Percentiles rank a stretch among this genome's conserved stretches.
Evolutionary conservation across 2,797 vertebrate species (phyloP).

Genomic region (Enteromius paludinosus): DNA sequence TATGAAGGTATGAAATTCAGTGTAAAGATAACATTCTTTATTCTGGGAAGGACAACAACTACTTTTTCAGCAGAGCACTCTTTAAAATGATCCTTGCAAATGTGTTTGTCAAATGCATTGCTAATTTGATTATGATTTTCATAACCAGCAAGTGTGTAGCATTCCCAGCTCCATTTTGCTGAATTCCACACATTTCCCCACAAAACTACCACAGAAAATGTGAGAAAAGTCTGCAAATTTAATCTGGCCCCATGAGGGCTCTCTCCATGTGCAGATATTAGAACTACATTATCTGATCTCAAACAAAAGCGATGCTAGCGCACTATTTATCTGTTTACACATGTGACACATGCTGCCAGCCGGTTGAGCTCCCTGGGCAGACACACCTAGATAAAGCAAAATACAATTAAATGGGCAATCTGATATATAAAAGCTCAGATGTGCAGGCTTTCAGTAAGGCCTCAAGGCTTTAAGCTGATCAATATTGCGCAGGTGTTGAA

Average conservation of each 20-base stretch:
- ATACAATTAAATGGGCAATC: constrained; percentile 6
- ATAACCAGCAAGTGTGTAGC: not conserved
- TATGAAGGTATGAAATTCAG: not conserved
- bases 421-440: constrained; percentile 7
- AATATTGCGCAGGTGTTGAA: constrained; percentile 24
- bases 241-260: not conserved
- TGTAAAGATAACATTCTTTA: not conserved
- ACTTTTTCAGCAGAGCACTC: not conserved
- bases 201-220: not conserved
- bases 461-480: constrained; percentile 17
- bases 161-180: not conserved
- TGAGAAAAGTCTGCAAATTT: not conserved
- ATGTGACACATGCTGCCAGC: constrained; percentile 16
- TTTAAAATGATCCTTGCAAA: not conserved
- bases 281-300: not conserved
- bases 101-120: not conserved
- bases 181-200: not conserved
- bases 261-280: not conserved
- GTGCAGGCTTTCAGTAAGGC: constrained; percentile 5
- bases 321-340: constrained; percentile 36
- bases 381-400: constrained; percentile 13
- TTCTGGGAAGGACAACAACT: too few species aligned
- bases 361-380: not conserved
- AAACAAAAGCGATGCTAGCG: constrained; percentile 11
- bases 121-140: not conserved